A percentile compares a stretch with the other conserved stretches of the same genome.
These are phyloP conservation scores for Drosophila fulvimacula DNA, from an alignment of 2,888 invertebrate genomes.

Conservation along the genomic window DNA sequence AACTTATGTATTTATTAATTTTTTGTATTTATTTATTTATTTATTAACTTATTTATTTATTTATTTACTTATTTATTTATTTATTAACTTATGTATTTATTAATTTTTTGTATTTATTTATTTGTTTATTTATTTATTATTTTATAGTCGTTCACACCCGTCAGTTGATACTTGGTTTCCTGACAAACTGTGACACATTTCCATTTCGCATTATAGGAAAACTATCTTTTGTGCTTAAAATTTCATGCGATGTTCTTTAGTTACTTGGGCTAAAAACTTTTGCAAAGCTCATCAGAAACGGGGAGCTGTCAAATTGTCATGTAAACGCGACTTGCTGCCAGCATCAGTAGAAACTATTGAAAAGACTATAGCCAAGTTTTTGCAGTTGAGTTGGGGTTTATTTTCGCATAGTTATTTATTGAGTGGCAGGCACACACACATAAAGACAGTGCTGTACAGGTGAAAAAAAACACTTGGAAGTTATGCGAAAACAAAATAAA, in stretches of 20 bases:
- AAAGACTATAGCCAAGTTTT: constrained; percentile 22
- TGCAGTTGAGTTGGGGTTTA: constrained; percentile 40
- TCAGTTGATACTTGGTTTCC: too few relatives aligned
- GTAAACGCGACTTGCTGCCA: constrained; percentile 57
- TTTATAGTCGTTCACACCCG: background rate
- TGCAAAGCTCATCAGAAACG: constrained; percentile 13
- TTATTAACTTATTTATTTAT: too few relatives aligned
- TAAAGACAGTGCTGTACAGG: constrained; percentile 15
- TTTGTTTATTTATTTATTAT: background rate
- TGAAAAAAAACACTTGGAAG: constrained; percentile 50
- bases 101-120: background rate
- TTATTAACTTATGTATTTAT: too few relatives aligned
- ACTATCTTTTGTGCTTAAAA: constrained; percentile 1
- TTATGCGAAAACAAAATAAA: constrained; percentile 75
- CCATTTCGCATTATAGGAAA: constrained; percentile 2
- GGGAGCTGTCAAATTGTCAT: constrained; percentile 69
- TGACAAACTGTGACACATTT: background rate
- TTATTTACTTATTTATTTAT: too few relatives aligned
- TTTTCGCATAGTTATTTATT: constrained; percentile 71
- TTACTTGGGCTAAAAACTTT: constrained; percentile 24
- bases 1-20: too few relatives aligned
- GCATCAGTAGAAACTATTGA: constrained; percentile 23
- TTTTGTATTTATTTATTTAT: too few relatives aligned
- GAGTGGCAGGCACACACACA: constrained; percentile 47
- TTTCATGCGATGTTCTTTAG: constrained; percentile 8